A percentile compares a stretch with the other conserved stretches of the same genome.
phyloP scores from a whole-genome alignment of 2,888 invertebrate species.

The Eustalomyia histrio region DNA sequence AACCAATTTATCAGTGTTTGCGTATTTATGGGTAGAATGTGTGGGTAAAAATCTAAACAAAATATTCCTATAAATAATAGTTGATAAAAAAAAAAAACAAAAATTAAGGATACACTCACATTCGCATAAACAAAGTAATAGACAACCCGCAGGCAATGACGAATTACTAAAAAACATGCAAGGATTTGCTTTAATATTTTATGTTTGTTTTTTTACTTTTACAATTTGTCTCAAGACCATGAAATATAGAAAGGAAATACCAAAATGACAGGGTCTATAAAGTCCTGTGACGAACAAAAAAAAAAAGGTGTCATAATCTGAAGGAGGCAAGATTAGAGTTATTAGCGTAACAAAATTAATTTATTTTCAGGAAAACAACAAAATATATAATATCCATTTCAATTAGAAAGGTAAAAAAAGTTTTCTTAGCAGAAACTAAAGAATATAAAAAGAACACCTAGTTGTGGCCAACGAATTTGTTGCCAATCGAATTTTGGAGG shows the following conservation, averaged over 20 bases:
- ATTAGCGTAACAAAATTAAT: conserved; percentile 33
- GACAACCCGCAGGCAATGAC: conserved; percentile 79
- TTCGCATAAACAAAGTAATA: conserved; percentile 68
- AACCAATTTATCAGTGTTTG: conserved; percentile 61
- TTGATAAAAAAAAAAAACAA: conserved; percentile 17
- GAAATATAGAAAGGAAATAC: conserved; percentile 31
- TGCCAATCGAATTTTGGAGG: too few species aligned
- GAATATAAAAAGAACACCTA: too few species aligned
- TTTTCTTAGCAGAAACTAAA: too few species aligned
- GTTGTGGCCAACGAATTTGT: too few species aligned
- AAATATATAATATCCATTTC: too few species aligned
- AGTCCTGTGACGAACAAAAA: conserved; percentile 1
- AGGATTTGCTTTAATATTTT: conserved; percentile 35
- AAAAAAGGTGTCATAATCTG: conserved; percentile 48
- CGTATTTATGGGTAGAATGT: background rate
- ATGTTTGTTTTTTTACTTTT: background rate
- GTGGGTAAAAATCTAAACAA: conserved; percentile 12
- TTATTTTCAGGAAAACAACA: too few species aligned
- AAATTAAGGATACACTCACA: conserved; percentile 49
- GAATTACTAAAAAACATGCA: conserved; percentile 78
- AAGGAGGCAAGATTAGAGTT: conserved; percentile 24
- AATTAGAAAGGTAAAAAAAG: too few species aligned
- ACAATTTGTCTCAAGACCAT: conserved; percentile 27
- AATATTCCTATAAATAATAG: background rate
- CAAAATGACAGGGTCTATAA: background rate